A percentile compares a stretch with the other conserved stretches of the same genome.
phyloP scores from a whole-genome alignment of 2,113 vertebrate species.

The Muntiacus muntjak region DNA sequence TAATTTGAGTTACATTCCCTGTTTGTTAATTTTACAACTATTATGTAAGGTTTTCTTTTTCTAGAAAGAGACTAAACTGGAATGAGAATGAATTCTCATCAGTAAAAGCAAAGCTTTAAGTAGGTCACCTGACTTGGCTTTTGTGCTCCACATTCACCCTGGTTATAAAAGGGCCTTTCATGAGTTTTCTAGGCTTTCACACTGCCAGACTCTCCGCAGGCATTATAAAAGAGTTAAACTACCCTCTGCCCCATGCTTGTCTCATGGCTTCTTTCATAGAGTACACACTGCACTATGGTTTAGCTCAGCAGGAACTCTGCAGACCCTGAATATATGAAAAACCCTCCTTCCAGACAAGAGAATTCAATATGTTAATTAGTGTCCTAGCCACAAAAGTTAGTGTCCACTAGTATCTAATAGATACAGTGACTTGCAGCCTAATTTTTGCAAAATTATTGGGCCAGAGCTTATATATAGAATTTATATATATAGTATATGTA shows the following conservation, averaged over 20 bases:
- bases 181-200: slow-evolving; percentile 65
- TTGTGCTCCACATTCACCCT: slow-evolving; percentile 55
- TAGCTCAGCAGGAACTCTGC: slow-evolving; percentile 41
- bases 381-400: background rate
- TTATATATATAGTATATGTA: background rate
- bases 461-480: background rate
- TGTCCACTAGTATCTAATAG: background rate
- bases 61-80: slow-evolving; percentile 71
- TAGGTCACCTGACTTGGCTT: slow-evolving; percentile 71
- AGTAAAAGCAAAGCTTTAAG: slow-evolving; percentile 70
- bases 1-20: background rate
- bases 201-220: slow-evolving; percentile 60
- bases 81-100: slow-evolving; percentile 77
- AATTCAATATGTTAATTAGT: slow-evolving; percentile 40
- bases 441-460: slow-evolving; percentile 34
- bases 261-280: slow-evolving; percentile 47
- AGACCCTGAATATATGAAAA: slow-evolving; percentile 32
- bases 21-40: slow-evolving; percentile 52
- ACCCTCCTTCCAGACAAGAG: slow-evolving; percentile 9
- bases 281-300: slow-evolving; percentile 25
- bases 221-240: slow-evolving; percentile 67
- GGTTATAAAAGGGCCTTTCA: slow-evolving; percentile 71
- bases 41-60: slow-evolving; percentile 66
- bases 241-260: background rate
- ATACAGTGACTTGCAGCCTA: background rate